Evolutionary conservation across 2,888 invertebrate genomes (phyloP).

Genomic region (Cataglyphis rosenhaueri): DNA sequence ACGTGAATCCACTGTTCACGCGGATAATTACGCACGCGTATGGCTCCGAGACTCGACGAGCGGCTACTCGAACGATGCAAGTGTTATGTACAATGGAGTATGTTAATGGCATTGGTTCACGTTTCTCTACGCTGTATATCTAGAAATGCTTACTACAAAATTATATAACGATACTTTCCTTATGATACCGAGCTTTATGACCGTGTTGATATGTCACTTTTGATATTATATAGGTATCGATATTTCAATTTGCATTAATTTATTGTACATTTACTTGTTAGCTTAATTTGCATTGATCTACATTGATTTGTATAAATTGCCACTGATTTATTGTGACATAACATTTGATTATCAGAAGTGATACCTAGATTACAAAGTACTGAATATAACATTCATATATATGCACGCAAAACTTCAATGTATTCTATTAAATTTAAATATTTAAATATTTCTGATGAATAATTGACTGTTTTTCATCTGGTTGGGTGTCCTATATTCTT

Average conservation of each 20-base stretch:
- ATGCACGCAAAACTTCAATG: background rate
- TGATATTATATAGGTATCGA: constrained; percentile 11
- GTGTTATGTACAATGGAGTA: constrained; percentile 27
- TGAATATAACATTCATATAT: background rate
- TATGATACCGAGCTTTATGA: background rate
- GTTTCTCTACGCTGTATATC: background rate
- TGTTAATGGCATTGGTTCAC: constrained; percentile 34
- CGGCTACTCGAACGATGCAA: constrained; percentile 39
- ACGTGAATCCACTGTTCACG: constrained; percentile 68
- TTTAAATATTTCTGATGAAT: constrained; percentile 2
- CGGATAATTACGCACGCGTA: constrained; percentile 71
- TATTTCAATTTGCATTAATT: constrained; percentile 24
- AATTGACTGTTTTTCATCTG: background rate
- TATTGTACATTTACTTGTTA: background rate
- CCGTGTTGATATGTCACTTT: background rate
- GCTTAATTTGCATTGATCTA: constrained; percentile 20
- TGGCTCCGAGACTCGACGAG: constrained; percentile 32
- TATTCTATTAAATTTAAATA: constrained; percentile 3
- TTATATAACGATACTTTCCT: background rate
- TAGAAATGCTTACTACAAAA: background rate
- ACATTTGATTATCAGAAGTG: background rate
- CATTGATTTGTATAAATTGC: background rate
- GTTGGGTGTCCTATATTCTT: background rate
- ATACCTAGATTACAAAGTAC: background rate
- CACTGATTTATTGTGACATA: constrained; percentile 12